phyloP scores from a whole-genome alignment of 1,140 invertebrate species.

The Trichonephila clavata region DNA sequence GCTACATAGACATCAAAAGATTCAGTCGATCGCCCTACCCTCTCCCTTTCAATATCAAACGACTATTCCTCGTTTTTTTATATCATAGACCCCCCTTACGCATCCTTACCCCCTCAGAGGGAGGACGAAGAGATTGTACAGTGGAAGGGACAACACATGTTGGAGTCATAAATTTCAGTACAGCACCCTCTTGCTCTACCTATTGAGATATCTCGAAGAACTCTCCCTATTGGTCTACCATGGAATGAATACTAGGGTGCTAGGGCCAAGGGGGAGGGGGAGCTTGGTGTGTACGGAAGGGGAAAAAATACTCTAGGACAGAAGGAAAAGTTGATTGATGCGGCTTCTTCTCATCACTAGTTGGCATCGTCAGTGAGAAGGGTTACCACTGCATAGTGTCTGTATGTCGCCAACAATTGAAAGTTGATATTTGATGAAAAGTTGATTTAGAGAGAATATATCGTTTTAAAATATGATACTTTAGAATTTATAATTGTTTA shows the following conservation, averaged over 20 bases:
- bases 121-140: background rate
- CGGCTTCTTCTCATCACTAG: conserved; percentile 60
- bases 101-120: background rate
- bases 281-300: conserved; percentile 15
- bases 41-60: conserved; percentile 28
- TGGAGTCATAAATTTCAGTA: conserved; percentile 76
- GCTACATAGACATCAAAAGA: conserved; percentile 42
- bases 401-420: conserved; percentile 36
- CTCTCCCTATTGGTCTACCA: conserved; percentile 18
- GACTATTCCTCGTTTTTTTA: conserved; percentile 56
- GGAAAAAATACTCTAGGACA: conserved; percentile 57
- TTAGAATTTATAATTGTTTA: no score
- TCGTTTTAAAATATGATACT: no score
- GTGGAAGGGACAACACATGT: conserved; percentile 75
- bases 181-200: conserved; percentile 59
- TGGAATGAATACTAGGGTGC: conserved; percentile 64
- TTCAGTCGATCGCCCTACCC: background rate
- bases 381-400: conserved; percentile 30
- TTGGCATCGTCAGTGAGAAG: background rate
- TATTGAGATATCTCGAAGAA: conserved; percentile 68
- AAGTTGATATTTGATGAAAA: no score
- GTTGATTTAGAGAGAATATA: no score
- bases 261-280: background rate
- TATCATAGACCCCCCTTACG: conserved; percentile 3
- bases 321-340: conserved; percentile 74